Percentiles rank a stretch among this genome's conserved stretches.
phyloP scores from a whole-genome alignment of 1,140 invertebrate species.

The Paraescarpia echinospica region DNA sequence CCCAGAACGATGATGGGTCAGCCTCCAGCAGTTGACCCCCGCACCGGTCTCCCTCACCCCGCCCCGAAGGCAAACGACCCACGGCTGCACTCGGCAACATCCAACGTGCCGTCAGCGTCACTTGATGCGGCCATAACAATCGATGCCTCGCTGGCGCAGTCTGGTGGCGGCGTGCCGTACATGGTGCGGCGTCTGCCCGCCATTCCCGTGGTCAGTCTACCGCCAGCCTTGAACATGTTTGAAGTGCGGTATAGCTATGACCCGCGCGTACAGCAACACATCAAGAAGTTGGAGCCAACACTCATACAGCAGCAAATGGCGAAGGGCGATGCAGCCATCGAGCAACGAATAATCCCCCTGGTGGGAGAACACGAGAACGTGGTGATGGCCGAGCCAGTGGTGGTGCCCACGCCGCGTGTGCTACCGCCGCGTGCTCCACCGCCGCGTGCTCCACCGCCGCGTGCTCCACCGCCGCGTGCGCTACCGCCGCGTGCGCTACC shows the following conservation, averaged over 20 bases:
- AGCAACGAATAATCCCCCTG: not conserved
- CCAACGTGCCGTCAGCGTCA: not conserved
- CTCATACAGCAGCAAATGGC: constrained; percentile 10
- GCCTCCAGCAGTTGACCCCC: not conserved
- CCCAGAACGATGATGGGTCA: not conserved
- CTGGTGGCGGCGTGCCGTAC: not conserved
- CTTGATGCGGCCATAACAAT: not conserved
- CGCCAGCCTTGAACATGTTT: constrained; percentile 34
- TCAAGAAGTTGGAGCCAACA: not conserved
- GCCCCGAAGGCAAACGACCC: not conserved
- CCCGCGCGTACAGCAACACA: constrained; percentile 42
- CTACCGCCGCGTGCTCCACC: constrained; percentile 16
- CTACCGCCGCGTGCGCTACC: constrained; percentile 17
- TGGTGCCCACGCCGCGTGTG: constrained; percentile 33
- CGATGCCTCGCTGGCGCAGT: not conserved
- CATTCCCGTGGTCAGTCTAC: not conserved
- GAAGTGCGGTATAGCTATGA: constrained; percentile 41
- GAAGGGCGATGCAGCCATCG: not conserved
- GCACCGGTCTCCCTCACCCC: constrained; percentile 24
- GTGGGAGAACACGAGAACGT: not conserved
- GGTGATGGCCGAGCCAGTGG: constrained; percentile 30
- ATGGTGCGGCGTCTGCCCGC: constrained; percentile 29
- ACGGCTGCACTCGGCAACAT: not conserved
- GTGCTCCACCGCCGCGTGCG: constrained; percentile 30
- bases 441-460: no score